Conservation (phyloP, 1,140 invertebrate genomes). For the Thaumatotibia leucotreta region DNA sequence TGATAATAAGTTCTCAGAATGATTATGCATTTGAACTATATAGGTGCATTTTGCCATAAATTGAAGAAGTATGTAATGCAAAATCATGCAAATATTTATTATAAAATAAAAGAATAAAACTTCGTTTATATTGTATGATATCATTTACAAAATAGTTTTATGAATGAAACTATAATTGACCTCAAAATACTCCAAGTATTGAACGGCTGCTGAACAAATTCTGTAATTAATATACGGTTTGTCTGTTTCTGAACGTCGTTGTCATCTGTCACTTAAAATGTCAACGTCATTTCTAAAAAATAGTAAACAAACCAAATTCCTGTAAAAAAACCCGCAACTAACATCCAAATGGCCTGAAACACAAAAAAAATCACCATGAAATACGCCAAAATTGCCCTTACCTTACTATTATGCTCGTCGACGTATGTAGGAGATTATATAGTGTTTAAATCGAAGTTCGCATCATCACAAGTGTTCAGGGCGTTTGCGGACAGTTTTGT, state of each 20-base stretch:
- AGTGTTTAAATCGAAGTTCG: slow-evolving; percentile 51
- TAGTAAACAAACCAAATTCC: slow-evolving; percentile 14
- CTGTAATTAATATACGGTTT: too few species aligned
- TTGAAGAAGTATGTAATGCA: too few species aligned
- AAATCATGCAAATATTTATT: too few species aligned
- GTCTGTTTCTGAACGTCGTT: background rate
- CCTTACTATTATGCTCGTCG: slow-evolving; percentile 33
- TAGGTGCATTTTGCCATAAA: too few species aligned
- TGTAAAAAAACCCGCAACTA: background rate
- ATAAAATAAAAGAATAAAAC: too few species aligned
- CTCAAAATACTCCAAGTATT: too few species aligned
- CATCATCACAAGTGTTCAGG: slow-evolving; percentile 37
- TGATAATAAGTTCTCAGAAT: too few species aligned
- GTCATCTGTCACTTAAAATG: background rate
- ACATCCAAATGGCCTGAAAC: background rate
- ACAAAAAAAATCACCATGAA: slow-evolving; percentile 31
- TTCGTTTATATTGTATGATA: too few species aligned
- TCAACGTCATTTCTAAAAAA: background rate
- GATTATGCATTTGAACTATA: background rate
- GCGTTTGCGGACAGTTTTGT: slow-evolving; percentile 43
- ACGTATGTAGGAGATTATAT: slow-evolving; percentile 48
- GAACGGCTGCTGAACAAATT: too few species aligned
- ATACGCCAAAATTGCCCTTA: slow-evolving; percentile 30
- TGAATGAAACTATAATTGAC: too few species aligned
- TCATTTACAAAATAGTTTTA: too few species aligned